Conservation (phyloP, 1,140 invertebrate genomes). For the Drosophila pseudoobscura region DNA sequence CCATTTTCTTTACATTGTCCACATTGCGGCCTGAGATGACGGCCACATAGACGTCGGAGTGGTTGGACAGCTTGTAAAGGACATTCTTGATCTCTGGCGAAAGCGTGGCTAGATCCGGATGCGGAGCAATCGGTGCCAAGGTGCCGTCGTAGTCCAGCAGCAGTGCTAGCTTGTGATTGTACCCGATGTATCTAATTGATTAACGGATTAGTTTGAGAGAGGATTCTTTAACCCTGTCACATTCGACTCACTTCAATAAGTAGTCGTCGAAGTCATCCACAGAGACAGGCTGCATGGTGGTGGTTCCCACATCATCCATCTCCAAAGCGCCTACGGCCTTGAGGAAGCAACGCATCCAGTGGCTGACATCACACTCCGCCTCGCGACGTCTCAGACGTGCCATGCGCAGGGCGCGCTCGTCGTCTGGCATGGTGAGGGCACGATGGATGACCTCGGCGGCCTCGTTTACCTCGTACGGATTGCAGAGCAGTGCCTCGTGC, state of each 20-base stretch:
- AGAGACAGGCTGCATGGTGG: conserved; percentile 92
- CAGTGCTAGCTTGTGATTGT: conserved; percentile 92
- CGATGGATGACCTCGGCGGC: conserved; percentile 94
- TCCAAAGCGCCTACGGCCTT: conserved; percentile 93
- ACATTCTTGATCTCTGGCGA: conserved; percentile 93
- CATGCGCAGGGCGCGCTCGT: conserved; percentile 94
- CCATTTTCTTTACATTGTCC: conserved; percentile 94
- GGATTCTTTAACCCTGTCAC: too few relatives aligned
- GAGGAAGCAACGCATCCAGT: conserved; percentile 94
- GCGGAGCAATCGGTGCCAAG: conserved; percentile 93
- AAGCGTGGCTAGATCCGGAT: conserved; percentile 93
- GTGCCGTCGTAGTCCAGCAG: conserved; percentile 96
- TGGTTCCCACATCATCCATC: conserved; percentile 91
- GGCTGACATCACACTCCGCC: conserved; percentile 92
- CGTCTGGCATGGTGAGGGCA: conserved; percentile 94
- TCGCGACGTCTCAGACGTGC: conserved; percentile 92
- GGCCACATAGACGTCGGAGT: conserved; percentile 94
- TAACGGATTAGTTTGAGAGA: background rate
- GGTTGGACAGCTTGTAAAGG: conserved; percentile 92
- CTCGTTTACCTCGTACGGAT: conserved; percentile 94
- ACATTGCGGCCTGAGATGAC: conserved; percentile 94
- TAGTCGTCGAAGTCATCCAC: conserved; percentile 95
- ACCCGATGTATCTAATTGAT: conserved; percentile 90
- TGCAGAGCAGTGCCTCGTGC: conserved; percentile 94
- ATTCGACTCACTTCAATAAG: conserved; percentile 88